Evolutionary conservation across 1,140 invertebrate genomes (phyloP).

Genomic region (Proctacanthus coquilletti): DNA sequence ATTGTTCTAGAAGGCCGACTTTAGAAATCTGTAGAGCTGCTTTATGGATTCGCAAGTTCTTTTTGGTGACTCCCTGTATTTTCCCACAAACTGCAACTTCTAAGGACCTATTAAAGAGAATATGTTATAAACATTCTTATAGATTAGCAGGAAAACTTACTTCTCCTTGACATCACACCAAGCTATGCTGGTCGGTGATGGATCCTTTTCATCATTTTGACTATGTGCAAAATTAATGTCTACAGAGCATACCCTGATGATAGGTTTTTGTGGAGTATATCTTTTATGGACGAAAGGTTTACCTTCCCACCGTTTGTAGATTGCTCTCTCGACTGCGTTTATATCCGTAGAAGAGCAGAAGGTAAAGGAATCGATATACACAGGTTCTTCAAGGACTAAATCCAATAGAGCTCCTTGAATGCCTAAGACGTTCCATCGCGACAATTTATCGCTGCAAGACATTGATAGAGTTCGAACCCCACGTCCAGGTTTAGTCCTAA

Average conservation of each 20-base stretch:
- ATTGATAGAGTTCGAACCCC: constrained; percentile 78
- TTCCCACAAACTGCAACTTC: constrained; percentile 67
- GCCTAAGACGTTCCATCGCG: constrained; percentile 74
- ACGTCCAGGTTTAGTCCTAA: constrained; percentile 82
- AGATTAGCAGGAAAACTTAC: constrained; percentile 8
- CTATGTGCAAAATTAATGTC: constrained; percentile 29
- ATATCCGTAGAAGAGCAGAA: constrained; percentile 52
- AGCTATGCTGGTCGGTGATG: constrained; percentile 42
- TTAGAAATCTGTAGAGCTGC: constrained; percentile 44
- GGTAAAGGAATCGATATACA: constrained; percentile 55
- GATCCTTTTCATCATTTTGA: constrained; percentile 30
- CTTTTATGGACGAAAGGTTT: constrained; percentile 20
- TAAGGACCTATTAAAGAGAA: constrained; percentile 34
- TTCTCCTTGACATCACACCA: constrained; percentile 38
- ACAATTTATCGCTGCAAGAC: constrained; percentile 87
- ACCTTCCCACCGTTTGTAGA: constrained; percentile 34
- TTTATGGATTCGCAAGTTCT: constrained; percentile 36
- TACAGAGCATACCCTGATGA: constrained; percentile 25
- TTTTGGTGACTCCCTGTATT: constrained; percentile 68
- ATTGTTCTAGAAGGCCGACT: constrained; percentile 41
- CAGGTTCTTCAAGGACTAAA: constrained; percentile 45
- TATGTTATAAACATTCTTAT: too few species aligned
- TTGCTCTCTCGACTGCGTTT: constrained; percentile 47
- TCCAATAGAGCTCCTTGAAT: constrained; percentile 65
- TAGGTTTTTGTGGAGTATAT: constrained; percentile 18